phyloP scores from a whole-genome alignment of 1,140 invertebrate species.

The Hetaerina americana region DNA sequence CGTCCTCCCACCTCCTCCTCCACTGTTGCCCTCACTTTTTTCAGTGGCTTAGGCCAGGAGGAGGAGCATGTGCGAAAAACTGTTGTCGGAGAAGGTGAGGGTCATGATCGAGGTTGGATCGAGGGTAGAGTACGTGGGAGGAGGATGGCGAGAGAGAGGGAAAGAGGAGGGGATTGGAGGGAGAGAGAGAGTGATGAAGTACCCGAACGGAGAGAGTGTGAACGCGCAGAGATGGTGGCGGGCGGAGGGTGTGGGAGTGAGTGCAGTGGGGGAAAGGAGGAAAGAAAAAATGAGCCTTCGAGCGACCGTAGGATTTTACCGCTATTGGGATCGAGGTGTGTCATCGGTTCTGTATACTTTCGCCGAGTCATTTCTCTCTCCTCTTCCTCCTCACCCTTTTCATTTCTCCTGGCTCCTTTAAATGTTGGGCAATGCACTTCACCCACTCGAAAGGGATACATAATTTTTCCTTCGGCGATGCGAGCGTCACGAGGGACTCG shows the following conservation, averaged over 20 bases:
- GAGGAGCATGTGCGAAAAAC: background rate
- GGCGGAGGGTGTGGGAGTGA: no score
- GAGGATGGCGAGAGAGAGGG: no score
- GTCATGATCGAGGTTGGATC: background rate
- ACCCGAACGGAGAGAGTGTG: no score
- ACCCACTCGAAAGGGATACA: background rate
- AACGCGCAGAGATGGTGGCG: no score
- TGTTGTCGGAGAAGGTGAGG: background rate
- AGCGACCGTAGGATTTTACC: background rate
- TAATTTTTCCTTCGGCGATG: background rate
- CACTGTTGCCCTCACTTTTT: no score
- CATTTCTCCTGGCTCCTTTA: no score
- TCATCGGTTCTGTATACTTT: background rate
- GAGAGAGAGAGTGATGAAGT: no score
- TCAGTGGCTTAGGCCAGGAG: no score
- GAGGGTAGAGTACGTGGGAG: background rate
- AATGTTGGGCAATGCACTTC: background rate
- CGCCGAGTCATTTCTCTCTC: background rate
- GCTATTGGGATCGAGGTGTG: background rate
- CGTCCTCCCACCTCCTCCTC: no score
- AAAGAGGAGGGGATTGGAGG: no score
- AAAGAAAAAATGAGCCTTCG: background rate
- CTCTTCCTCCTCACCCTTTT: background rate
- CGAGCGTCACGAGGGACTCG: background rate
- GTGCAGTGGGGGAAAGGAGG: no score